These are phyloP conservation scores for Parazoanthus swiftii DNA, from an alignment of 92 coral and sea anemone genomes.

Conservation along the genomic window DNA sequence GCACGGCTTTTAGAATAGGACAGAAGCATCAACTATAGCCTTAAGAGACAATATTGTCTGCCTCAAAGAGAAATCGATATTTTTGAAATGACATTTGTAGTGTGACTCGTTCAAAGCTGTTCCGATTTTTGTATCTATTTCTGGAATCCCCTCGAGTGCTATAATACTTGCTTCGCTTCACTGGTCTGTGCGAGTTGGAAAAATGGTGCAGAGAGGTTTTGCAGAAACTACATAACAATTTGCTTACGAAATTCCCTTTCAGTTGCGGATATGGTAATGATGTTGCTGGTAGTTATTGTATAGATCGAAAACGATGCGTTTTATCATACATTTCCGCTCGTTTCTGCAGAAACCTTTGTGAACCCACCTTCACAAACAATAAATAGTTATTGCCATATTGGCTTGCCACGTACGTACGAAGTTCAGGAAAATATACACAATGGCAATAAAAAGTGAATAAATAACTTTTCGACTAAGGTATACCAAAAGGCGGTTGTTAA, in stretches of 20 bases:
- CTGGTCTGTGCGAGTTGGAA: background rate
- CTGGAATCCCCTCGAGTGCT: background rate
- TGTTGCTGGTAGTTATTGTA: background rate
- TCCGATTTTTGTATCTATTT: constrained; percentile 1
- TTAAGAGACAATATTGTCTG: background rate
- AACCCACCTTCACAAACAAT: constrained; percentile 9
- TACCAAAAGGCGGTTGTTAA: background rate
- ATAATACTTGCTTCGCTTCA: background rate
- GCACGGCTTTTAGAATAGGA: background rate
- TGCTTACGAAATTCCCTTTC: background rate
- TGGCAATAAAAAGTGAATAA: background rate
- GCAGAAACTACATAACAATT: background rate
- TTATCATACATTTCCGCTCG: background rate
- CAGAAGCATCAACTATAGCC: background rate
- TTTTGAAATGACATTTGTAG: constrained; percentile 66
- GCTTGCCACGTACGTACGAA: constrained; percentile 12
- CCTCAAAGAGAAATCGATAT: constrained; percentile 43
- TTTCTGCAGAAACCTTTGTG: constrained; percentile 4
- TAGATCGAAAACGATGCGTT: background rate
- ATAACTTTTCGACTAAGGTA: background rate
- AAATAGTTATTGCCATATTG: too few species aligned
- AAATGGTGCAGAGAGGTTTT: background rate
- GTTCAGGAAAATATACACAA: background rate
- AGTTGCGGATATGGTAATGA: background rate
- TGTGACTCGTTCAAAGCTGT: background rate